Conservation (phyloP, 1,140 invertebrate species). For the Orchesella cincta region DNA sequence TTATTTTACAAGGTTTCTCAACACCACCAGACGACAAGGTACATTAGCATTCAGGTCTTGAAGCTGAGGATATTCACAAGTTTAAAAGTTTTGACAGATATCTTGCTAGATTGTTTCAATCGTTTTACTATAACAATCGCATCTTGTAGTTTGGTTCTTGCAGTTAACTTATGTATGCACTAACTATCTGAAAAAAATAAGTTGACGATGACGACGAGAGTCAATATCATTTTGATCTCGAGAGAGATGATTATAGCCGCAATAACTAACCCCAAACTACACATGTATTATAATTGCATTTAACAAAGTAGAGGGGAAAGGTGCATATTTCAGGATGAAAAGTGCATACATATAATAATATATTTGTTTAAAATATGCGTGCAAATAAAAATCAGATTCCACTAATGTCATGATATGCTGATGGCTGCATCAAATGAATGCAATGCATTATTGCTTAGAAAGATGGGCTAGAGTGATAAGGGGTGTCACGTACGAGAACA, state of each 20-base stretch:
- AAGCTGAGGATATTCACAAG: background rate
- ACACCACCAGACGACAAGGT: background rate
- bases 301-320: too few relatives aligned
- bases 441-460: too few relatives aligned
- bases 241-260: background rate
- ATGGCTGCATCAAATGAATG: background rate
- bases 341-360: background rate
- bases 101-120: slow-evolving; percentile 14
- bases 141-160: background rate
- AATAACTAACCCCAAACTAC: slow-evolving; percentile 2
- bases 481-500: slow-evolving; percentile 9
- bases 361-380: background rate
- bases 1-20: too few relatives aligned
- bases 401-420: too few relatives aligned
- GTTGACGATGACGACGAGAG: too few relatives aligned
- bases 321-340: background rate
- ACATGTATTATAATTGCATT: background rate
- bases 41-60: slow-evolving; percentile 27
- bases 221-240: slow-evolving; percentile 8
- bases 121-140: background rate
- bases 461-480: background rate
- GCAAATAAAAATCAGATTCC: too few relatives aligned
- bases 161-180: too few relatives aligned
- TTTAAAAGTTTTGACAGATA: slow-evolving; percentile 28
- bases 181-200: too few relatives aligned